phyloP scores from a whole-genome alignment of 2,888 invertebrate genomes.

The Vannuccia rotundouncinata region DNA sequence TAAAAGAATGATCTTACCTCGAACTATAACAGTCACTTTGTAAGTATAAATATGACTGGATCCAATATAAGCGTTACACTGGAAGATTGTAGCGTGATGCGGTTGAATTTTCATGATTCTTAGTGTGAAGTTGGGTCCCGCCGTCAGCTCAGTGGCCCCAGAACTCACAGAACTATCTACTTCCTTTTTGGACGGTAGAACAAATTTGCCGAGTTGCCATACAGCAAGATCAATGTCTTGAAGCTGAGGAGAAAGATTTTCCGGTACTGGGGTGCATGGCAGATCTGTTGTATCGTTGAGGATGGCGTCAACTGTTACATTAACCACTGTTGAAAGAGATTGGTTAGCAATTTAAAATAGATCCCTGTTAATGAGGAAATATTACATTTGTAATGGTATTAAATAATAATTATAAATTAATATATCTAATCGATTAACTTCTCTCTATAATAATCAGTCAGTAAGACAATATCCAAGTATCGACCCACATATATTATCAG shows the following conservation, averaged over 20 bases:
- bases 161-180: not conserved
- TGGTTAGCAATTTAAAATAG: no score
- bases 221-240: not conserved
- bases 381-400: no score
- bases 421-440: no score
- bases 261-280: not conserved
- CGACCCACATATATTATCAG: no score
- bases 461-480: no score
- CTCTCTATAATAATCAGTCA: no score
- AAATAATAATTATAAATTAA: no score
- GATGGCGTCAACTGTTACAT: not conserved
- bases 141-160: not conserved
- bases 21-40: not conserved
- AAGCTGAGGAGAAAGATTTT: not conserved
- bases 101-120: not conserved
- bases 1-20: not conserved
- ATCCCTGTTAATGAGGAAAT: no score
- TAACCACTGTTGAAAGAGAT: no score
- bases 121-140: conserved; percentile 9
- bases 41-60: not conserved
- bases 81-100: not conserved
- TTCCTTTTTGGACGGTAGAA: not conserved
- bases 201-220: not conserved
- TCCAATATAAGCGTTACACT: not conserved
- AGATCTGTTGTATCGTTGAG: not conserved